Evolutionary conservation across 2,113 vertebrate species (phyloP), one percentile per base, ranked within the genome.

Genomic region (Syngnathus typhle): DNA sequence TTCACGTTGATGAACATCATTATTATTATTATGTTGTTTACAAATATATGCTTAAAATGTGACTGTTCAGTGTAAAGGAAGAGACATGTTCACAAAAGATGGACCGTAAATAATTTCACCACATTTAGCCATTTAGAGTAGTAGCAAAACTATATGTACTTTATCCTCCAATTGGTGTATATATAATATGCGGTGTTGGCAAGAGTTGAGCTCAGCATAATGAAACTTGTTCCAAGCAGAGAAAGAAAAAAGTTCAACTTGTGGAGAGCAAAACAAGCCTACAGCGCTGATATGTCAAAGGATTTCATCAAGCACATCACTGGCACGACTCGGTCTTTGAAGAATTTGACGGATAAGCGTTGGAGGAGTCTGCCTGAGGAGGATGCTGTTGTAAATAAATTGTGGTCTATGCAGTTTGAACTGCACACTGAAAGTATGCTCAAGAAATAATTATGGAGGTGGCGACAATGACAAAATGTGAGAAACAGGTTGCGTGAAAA

Each of bases 111-210:
- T 23, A 27, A 1, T 58, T 16, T 58, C 15, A 58, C 16, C 1
- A 85, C 88, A 88, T 85, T 81, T 80, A 80, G 82, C 87, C 90
- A 92, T 91, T 92, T 92, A 90, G 87, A 81, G 82, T 12, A 64
- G 12, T 69, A 85, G 91, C 91, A 92, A 86, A 88, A 86, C 44
- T 90, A 3, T 39, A 39, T 7, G 18, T 89, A 44, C 5, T 16
- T 10, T 89, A 91, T 91, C 89, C 89, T 89, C 88, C 78, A 82
- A 58, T 5, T 46, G 44, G 11, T 74, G 41, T 60, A 11, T 70
- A 46, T 55, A 32, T 32, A 32, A 32, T 32, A 32, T 32, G 51
- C 58, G 21, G 54, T 7, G 49, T 37, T 46, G 36, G 19, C 58
- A 60, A 68, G 41, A 16, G 64, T 65, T 67, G 51, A 74, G 66